Evolutionary conservation across 2,888 invertebrate species (phyloP).

Genomic region (Pollenia griseotomentosa): DNA sequence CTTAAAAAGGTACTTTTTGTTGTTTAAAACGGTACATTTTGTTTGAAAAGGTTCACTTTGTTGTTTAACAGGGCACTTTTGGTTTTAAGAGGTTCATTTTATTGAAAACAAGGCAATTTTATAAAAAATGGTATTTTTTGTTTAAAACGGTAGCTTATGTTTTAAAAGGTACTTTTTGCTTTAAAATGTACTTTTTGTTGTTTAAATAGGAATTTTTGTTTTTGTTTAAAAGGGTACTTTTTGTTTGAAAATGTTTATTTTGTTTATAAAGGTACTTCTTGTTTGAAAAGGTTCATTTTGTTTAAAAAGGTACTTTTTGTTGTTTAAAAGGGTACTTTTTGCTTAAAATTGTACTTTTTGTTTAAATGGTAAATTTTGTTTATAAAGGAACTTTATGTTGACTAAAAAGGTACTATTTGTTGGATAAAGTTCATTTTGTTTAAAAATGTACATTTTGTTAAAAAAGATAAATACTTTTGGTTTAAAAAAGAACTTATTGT

Average conservation of each 20-base stretch:
- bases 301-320: background rate
- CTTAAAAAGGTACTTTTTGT: background rate
- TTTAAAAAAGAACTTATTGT: background rate
- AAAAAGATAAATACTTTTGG: background rate
- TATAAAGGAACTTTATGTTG: background rate
- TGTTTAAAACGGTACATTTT: background rate
- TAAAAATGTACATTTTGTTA: background rate
- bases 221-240: background rate
- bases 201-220: background rate
- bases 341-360: background rate
- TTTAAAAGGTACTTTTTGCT: no score
- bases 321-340: no score
- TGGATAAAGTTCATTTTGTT: background rate
- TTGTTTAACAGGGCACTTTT: no score
- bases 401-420: background rate
- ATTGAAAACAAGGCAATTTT: no score
- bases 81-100: background rate
- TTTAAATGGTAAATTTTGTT: background rate
- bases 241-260: background rate
- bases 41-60: background rate
- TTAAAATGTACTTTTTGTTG: background rate
- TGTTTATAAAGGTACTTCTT: background rate
- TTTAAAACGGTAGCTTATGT: no score
- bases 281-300: background rate
- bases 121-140: no score